Conservation (phyloP, 2,797 vertebrate genomes). For the Cynopterus sphinx region DNA sequence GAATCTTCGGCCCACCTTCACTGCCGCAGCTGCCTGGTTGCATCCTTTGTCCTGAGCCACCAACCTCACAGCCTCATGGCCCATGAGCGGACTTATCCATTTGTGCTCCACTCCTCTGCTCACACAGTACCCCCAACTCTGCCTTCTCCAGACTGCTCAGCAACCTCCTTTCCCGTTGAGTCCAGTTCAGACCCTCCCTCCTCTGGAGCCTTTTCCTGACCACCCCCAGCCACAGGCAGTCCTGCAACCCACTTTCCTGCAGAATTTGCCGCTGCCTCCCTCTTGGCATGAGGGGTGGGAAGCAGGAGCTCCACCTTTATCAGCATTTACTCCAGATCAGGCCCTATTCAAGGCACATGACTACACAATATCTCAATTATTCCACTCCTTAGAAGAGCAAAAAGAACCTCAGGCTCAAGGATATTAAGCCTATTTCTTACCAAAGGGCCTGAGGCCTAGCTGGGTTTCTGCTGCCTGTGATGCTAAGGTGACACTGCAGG, state of each 20-base stretch:
- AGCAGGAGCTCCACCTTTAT: background rate
- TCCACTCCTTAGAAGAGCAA: background rate
- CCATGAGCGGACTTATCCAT: background rate
- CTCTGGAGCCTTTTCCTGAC: background rate
- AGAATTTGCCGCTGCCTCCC: background rate
- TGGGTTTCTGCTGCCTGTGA: background rate
- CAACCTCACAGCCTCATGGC: background rate
- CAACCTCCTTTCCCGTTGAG: background rate
- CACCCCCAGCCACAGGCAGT: background rate
- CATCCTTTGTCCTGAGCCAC: background rate
- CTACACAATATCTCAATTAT: background rate
- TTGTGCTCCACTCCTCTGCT: background rate
- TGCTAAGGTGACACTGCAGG: too few relatives aligned
- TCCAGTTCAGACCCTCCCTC: background rate
- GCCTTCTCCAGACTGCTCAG: background rate
- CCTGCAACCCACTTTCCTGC: background rate
- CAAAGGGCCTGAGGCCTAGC: background rate
- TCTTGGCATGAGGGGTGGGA: too few relatives aligned
- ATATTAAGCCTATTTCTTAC: background rate
- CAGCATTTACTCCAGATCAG: background rate
- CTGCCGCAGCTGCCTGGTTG: background rate
- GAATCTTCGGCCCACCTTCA: background rate
- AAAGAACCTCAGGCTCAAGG: background rate
- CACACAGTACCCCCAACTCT: accelerated
- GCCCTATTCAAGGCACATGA: background rate